Base-by-base conservation (phyloP, 2,888 invertebrate species). In the Acleris cristana region DNA sequence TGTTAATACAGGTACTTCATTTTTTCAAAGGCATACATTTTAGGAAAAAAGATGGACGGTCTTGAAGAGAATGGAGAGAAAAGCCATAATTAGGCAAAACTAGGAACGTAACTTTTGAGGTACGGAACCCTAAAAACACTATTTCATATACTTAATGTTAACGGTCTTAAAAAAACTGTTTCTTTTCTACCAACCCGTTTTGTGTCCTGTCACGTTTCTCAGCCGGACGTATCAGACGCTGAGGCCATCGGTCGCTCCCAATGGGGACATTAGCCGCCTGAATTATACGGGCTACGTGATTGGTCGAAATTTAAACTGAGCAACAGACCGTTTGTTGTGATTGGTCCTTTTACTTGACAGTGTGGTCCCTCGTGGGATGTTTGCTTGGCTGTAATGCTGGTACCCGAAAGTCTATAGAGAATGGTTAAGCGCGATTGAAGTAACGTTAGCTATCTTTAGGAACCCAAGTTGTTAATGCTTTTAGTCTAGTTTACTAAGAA, bases 221-320 rank as follows among this genome's bases (percentile, higher is more conserved):
- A 34, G 57, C 6, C 16, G 48, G 44, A 56, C 52, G 52, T 61
- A 61, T 61, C 60, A 61, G 48, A 58, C 23, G 44, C 34, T 14
- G 58, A 34, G 60, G 60, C 60, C 49, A 60, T 40, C 26, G 60
- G 44, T 14, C 48, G 40, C 52, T 61, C 60, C 60, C 60, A 40
- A 21, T 14, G 60, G 60, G 44, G 44, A 44, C 60, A 53, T 61
- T 61, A 53, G 12, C 21, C 60, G 51, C 48, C 44, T 58, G 58
- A 58, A 23, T 53, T 53, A 61, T 60, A 60, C 59, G 60, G 18
- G 44, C 44, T 21, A 18, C 44, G 60, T 61, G 60, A 61, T 61
- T 61, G 60, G 60, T 61, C 40, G 52, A 53, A 53, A 53, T 61
- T 40, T 53, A 53, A 61, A 61, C 52, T 12, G 60, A n/a, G 18